Percentiles rank a stretch among this genome's conserved stretches.
Evolutionary conservation across 1,140 invertebrate genomes (phyloP).

Genomic region (Nautilus pompilius): DNA sequence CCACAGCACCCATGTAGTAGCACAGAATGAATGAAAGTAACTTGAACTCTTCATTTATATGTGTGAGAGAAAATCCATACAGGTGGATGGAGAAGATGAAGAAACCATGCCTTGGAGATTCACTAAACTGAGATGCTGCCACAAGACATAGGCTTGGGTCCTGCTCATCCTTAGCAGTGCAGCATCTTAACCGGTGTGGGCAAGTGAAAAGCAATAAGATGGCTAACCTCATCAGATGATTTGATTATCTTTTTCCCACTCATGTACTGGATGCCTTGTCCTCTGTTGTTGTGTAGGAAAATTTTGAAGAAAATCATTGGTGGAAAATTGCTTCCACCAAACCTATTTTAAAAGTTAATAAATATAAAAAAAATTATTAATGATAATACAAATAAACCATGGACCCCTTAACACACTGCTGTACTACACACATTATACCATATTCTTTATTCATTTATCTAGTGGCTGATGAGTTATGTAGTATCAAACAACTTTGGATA

Average conservation of each 20-base stretch:
- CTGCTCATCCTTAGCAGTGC: neutral
- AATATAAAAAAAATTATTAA: slow-evolving; percentile 2
- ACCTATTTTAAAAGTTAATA: slow-evolving; percentile 26
- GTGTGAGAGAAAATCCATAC: too few species aligned
- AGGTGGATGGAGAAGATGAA: neutral
- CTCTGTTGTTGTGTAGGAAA: slow-evolving; percentile 36
- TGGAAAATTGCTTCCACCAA: slow-evolving; percentile 54
- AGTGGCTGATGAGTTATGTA: neutral
- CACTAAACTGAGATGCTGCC: neutral
- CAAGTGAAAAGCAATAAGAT: neutral
- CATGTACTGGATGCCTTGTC: slow-evolving; percentile 49
- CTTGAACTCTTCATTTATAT: too few species aligned
- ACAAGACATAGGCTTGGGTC: neutral
- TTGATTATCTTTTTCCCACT: slow-evolving; percentile 52
- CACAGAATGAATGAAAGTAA: too few species aligned
- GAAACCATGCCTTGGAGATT: neutral
- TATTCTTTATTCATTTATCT: neutral
- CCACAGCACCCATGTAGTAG: too few species aligned
- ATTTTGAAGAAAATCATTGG: slow-evolving; percentile 57
- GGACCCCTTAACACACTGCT: neutral
- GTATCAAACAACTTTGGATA: neutral
- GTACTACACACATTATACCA: neutral
- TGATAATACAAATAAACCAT: neutral
- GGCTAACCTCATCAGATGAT: slow-evolving; percentile 43
- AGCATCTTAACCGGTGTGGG: neutral